phyloP scores from a whole-genome alignment of 1,140 invertebrate genomes.

The Mamestra configurata region DNA sequence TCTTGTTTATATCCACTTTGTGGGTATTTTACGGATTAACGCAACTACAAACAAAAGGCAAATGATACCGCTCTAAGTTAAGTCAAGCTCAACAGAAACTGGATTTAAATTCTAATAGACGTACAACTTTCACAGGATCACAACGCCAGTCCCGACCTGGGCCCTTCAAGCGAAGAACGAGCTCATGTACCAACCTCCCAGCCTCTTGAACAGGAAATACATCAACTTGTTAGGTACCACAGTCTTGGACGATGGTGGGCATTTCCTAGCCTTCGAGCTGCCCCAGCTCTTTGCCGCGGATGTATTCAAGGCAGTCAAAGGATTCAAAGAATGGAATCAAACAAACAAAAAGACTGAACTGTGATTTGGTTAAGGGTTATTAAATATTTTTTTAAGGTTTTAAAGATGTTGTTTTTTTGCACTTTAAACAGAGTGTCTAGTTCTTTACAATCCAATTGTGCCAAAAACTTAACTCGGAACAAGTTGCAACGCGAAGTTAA shows the following conservation, averaged over 20 bases:
- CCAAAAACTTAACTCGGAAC: too few species aligned
- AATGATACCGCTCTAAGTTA: too few species aligned
- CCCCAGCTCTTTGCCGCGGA: conserved; percentile 92
- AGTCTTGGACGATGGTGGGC: conserved; percentile 90
- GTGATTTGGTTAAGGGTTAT: conserved; percentile 48
- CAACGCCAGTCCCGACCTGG: conserved; percentile 90
- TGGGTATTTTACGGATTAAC: too few species aligned
- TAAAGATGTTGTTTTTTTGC: background rate
- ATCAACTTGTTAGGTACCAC: conserved; percentile 90
- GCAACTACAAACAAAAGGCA: too few species aligned
- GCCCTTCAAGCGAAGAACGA: conserved; percentile 91
- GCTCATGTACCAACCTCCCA: conserved; percentile 88
- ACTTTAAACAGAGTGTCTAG: too few species aligned
- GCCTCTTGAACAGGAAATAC: conserved; percentile 88
- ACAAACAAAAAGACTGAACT: conserved; percentile 58
- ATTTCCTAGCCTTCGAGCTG: conserved; percentile 95
- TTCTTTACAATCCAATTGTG: too few species aligned
- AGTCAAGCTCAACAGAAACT: too few species aligned
- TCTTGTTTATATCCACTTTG: too few species aligned
- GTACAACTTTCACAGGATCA: conserved; percentile 74
- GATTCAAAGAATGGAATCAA: conserved; percentile 68
- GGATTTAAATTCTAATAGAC: too few species aligned
- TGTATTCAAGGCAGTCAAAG: conserved; percentile 76
- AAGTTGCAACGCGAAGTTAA: too few species aligned
- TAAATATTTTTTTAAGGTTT: conserved; percentile 39